Conservation (phyloP, 2,113 vertebrate genomes). For the Platichthys stellatus region DNA sequence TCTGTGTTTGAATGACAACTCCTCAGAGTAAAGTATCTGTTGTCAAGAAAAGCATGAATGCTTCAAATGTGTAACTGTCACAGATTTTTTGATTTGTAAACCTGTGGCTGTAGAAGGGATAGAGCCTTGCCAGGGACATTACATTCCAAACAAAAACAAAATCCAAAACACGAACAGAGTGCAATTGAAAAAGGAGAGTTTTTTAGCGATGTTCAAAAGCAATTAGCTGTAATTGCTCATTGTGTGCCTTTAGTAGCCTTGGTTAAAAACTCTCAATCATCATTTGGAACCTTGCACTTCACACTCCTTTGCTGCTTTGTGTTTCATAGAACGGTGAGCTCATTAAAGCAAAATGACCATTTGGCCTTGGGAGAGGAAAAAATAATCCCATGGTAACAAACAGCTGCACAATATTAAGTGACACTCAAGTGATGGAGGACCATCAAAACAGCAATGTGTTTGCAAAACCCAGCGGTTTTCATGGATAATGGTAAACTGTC, state of each 20-base stretch:
- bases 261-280: constrained; percentile 64
- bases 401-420: constrained; percentile 78
- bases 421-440: constrained; percentile 81
- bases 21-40: constrained; percentile 11
- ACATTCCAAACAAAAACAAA: constrained; percentile 10
- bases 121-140: neutral
- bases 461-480: constrained; percentile 85
- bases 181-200: neutral
- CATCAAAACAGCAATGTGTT: constrained; percentile 81
- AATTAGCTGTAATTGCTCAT: constrained; percentile 68
- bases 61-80: constrained; percentile 4
- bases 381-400: constrained; percentile 77
- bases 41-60: neutral
- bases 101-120: neutral
- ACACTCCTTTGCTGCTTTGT: constrained; percentile 53
- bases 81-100: neutral
- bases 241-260: constrained; percentile 62
- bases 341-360: constrained; percentile 87
- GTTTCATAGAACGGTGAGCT: constrained; percentile 70
- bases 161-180: neutral
- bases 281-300: constrained; percentile 50
- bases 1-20: constrained; percentile 22
- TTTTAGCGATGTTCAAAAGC: constrained; percentile 63
- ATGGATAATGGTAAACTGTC: constrained; percentile 88
- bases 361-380: constrained; percentile 78